Base-by-base conservation (phyloP, 1,140 invertebrate genomes). In the Ganaspis sp. region DNA sequence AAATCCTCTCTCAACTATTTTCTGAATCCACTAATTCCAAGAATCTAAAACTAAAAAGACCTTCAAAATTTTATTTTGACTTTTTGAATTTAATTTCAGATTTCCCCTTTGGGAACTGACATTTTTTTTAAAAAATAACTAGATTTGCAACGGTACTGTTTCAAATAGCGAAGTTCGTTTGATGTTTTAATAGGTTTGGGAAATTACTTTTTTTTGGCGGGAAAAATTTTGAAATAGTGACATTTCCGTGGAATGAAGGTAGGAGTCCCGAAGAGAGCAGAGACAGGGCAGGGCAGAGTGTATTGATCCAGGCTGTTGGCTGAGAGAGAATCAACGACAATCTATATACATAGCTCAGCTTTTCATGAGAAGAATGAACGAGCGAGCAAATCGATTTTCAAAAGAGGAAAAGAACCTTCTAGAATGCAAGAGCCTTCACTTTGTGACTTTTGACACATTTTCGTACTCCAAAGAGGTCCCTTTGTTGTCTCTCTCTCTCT, bases 351-450 rank as follows among this genome's bases (percentile, higher is more conserved):
- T 45, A 54, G 53, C 54, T 64, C 21, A 26, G 23, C 54, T 64
- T 29, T 64, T 64, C 54, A 64, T 15, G 54, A 64, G 54, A 64
- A 64, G 54, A 64, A 64, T 64, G 54, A 64, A 64, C 54, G 54
- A 64, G 54, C 54, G 23, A 26, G 54, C 9, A 64, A 64, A 64
- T 64, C 54, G 54, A 64, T 64, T 64, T 64, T 26, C 9, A 29
- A 58, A 58, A 58, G 54, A 12, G 23, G 54, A 58, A 23, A 23
- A 58, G 21, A 58, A 19, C 23, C 21, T 15, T 26, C 11, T 58
- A 11, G 8, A 58, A 58, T 26, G 21, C 8, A 23, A 15, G 21
- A 23, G 54, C 23, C 21, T 58, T 58, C 11, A 8, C 21, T 9
- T 58, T 1, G 54, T 26, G 54, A 26, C 54, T 58, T 58, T 58